A percentile compares a stretch with the other conserved stretches of the same genome.
Evolutionary conservation across 2,797 vertebrate genomes (phyloP).

Genomic region (Phalloptychus januarius): DNA sequence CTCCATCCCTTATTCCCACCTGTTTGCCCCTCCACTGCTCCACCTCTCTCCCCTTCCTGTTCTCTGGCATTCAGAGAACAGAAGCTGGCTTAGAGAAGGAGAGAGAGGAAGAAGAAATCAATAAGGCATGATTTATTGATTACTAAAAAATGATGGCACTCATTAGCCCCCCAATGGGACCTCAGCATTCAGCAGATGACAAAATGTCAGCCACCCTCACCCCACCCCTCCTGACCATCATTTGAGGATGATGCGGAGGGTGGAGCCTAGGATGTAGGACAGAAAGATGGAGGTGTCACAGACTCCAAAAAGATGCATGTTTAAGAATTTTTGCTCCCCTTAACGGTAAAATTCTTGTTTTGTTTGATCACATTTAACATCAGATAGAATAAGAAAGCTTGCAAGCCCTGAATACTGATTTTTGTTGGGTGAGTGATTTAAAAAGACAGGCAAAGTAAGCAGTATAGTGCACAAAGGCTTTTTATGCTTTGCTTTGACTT

Average conservation of each 20-base stretch:
- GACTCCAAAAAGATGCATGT: not conserved
- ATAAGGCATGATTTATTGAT: slow-evolving; percentile 89
- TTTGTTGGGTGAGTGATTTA: not conserved
- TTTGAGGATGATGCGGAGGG: slow-evolving; percentile 3
- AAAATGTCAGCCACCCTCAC: slow-evolving; percentile 79
- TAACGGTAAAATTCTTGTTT: not conserved
- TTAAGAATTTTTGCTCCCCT: not conserved
- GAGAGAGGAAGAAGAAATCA: slow-evolving; percentile 75
- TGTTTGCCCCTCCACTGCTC: not conserved
- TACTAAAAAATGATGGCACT: slow-evolving; percentile 82
- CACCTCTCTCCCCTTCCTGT: slow-evolving; percentile 10
- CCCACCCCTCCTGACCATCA: slow-evolving; percentile 41
- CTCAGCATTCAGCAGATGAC: slow-evolving; percentile 82
- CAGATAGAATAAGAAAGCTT: not conserved
- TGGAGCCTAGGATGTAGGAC: not conserved
- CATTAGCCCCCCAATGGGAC: slow-evolving; percentile 85
- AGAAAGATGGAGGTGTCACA: not conserved
- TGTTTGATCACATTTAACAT: not conserved
- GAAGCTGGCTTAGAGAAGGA: slow-evolving; percentile 76
- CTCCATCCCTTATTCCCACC: not conserved
- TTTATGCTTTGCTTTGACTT: slow-evolving; percentile 10
- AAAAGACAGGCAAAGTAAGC: not conserved
- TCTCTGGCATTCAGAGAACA: slow-evolving; percentile 82
- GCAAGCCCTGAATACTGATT: not conserved
- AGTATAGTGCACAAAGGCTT: not conserved